Evolutionary conservation across 2,888 invertebrate species (phyloP), one percentile per base, ranked within the genome.

Genomic region (Lutraria lutraria): DNA sequence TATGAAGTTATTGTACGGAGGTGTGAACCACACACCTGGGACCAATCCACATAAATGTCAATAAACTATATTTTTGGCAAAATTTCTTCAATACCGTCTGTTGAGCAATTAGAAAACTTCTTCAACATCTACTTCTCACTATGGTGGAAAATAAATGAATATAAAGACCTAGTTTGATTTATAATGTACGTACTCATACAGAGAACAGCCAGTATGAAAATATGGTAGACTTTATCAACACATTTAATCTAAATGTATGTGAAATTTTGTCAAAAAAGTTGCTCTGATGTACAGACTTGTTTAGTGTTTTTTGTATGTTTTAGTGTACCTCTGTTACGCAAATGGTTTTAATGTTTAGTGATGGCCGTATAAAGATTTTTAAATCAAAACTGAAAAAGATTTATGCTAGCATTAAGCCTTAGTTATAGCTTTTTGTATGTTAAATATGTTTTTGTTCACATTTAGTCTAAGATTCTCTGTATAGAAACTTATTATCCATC

Each of bases 11-110:
- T 19, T 21, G 80, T 84, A 84, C 52, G 15, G 72, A 85, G 85
- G 88, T 85, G 85, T 85, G 81, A 85, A 85, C 12, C n/a, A 54
- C 34, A 68, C 88, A 88, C 88, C 88, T 88, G 88, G 85, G 21
- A 19, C 25, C 56, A 56, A 83, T 87, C 83, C 2, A 81, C 54
- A 56, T 54, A 82, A 72, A 82, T 82, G 82, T 87, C 87, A 87
- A 87, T 87, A 87, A 87, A 84, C 84, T 76, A 84, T 84, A 84
- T 81, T 84, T 76, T 84, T 84, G 84, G 84, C 84, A 84, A 76
- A 76, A 53, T 84, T 43, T 84, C 76, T 76, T 84, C 63, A 84
- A 84, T 84, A 76, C 21, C 29, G 81, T 76, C 76, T 76, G 76
- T 31, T 31, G 19, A 21, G 76, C 76, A 76, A 76, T 76, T 76